phyloP scores from a whole-genome alignment of 2,888 invertebrate genomes.

The Eutolmus rufibarbis region DNA sequence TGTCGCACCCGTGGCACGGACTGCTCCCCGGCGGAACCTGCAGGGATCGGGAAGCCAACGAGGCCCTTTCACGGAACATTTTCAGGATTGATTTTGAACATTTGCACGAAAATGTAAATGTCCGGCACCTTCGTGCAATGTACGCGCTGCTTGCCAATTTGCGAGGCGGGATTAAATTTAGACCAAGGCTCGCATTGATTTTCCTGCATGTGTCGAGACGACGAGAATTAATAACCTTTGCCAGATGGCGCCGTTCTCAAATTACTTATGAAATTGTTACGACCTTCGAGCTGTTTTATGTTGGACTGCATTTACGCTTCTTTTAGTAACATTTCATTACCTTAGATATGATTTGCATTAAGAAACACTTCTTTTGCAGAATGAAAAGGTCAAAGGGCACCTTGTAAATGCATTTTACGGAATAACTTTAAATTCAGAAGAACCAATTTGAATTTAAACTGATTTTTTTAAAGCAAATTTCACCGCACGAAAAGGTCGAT shows the following conservation, averaged over 20 bases:
- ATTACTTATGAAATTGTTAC: neutral
- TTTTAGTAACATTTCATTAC: neutral
- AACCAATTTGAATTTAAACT: no score
- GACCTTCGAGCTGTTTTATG: neutral
- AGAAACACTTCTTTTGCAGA: no score
- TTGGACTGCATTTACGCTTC: neutral
- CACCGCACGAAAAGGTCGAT: no score
- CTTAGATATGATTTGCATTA: neutral
- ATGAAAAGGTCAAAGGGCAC: no score
- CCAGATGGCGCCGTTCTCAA: neutral
- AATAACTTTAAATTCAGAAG: no score
- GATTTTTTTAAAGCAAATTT: no score
- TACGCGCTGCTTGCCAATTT: neutral
- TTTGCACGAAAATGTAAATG: conserved; percentile 2
- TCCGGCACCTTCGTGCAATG: neutral
- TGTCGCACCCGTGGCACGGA: neutral
- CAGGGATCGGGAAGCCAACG: neutral
- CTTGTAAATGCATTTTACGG: no score
- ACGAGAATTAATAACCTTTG: neutral
- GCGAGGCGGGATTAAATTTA: neutral
- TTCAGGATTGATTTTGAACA: neutral
- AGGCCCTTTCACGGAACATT: neutral
- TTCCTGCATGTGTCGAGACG: neutral
- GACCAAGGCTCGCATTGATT: conserved; percentile 10
- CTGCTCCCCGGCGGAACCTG: neutral